A percentile compares a stretch with the other conserved stretches of the same genome.
These are phyloP conservation scores for Fopius arisanus DNA, from an alignment of 1,140 invertebrate species.

Conservation along the genomic window DNA sequence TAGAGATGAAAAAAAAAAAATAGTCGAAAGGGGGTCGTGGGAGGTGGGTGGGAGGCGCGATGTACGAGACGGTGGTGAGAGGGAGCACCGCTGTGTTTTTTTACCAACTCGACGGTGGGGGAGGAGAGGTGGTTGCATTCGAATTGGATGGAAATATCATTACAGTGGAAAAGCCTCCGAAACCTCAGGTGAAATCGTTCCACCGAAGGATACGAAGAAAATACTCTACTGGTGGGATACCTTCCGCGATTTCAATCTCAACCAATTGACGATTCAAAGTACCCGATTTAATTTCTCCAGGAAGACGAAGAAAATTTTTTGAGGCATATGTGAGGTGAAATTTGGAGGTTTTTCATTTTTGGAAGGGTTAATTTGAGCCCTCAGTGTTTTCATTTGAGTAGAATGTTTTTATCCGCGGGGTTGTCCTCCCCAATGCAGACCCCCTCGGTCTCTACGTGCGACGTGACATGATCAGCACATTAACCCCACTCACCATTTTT, in stretches of 20 bases:
- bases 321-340: no score
- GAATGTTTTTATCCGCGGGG: neutral
- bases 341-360: no score
- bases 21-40: neutral
- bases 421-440: slow-evolving; percentile 32
- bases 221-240: no score
- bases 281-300: no score
- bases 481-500: slow-evolving; percentile 62
- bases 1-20: slow-evolving; percentile 20
- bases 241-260: no score
- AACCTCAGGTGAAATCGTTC: slow-evolving; percentile 37
- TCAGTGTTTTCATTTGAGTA: no score
- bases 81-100: slow-evolving; percentile 1
- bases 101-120: slow-evolving; percentile 31
- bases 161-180: slow-evolving; percentile 52
- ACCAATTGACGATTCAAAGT: no score
- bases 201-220: neutral
- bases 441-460: slow-evolving; percentile 50
- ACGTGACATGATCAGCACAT: slow-evolving; percentile 65
- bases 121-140: slow-evolving; percentile 40
- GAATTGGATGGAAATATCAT: slow-evolving; percentile 63
- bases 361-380: no score
- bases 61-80: slow-evolving; percentile 24
- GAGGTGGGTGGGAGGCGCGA: slow-evolving; percentile 22
- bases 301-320: no score